Evolutionary conservation across 2,113 vertebrate genomes (phyloP), one percentile per base, ranked within the genome.

Genomic region (Nestor notabilis): DNA sequence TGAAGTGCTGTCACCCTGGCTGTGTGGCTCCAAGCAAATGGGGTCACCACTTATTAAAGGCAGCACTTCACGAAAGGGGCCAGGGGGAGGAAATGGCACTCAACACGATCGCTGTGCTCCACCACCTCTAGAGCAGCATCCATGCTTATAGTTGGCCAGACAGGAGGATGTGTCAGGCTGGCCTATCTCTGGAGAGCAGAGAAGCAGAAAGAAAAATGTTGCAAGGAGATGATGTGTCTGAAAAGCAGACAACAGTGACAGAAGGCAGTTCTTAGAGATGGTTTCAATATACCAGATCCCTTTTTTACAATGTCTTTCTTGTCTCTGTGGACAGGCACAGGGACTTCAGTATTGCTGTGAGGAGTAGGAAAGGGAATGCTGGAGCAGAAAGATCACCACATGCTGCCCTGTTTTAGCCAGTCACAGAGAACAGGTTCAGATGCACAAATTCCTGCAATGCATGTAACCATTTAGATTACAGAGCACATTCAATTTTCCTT

Each of bases 231-330:
- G n/a, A 53, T 5, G 43, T 5, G 39, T 20, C 70, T 68, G 61
- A 90, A 47, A 47, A 72, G 47, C 63, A 46, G 68, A 77, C 39
- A 74, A 19, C 53, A 41, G 66, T 1, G 27, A 52, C 39, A 80
- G 76, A 43, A 90, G 27, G 82, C 50, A 66, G 47, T 23, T 83
- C 56, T 61, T 28, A 28, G 16, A 66, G 63, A 79, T 21, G 20
- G 24, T 56, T 76, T 60, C 56, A 44, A 69, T 33, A 50, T 0
- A 35, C 3, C 0, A 0, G 28, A 55, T 66, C 20, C 5, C 1
- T 53, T 66, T 75, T 31, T 52, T 5, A 63, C 17, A 19, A 7
- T 2, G 3, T 13, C 44, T 61, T 20, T 44, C 8, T 86, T 60
- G 21, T n/a, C 50, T 65, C 49, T 29, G n/a, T 5, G 46, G 56